Evolutionary conservation across 2,888 invertebrate species (phyloP).

Genomic region (Drosophila austrosaltans): DNA sequence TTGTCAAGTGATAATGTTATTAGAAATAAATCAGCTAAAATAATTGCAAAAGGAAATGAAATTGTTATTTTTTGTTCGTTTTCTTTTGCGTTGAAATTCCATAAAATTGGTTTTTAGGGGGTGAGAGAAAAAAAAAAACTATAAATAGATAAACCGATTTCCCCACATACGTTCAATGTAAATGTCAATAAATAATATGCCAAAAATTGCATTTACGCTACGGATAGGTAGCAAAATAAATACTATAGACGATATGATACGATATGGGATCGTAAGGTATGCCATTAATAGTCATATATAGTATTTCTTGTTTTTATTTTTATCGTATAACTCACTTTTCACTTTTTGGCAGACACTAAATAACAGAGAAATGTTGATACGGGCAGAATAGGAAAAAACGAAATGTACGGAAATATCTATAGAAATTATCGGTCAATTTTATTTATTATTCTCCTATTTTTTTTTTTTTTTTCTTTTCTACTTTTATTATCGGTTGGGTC

Average conservation of each 20-base stretch:
- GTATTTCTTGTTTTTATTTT: slow-evolving; percentile 30
- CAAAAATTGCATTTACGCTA: neutral
- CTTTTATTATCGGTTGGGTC: slow-evolving; percentile 22
- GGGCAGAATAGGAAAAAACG: slow-evolving; percentile 21
- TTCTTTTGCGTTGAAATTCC: slow-evolving; percentile 11
- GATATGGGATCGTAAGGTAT: slow-evolving; percentile 1
- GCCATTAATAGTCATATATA: neutral
- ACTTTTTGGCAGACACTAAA: slow-evolving; percentile 19
- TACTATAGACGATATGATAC: neutral
- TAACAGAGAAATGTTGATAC: slow-evolving; percentile 33
- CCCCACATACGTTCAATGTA: slow-evolving; percentile 31
- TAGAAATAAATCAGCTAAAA: neutral
- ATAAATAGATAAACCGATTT: slow-evolving; percentile 7
- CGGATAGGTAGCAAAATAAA: neutral
- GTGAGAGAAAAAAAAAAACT: neutral
- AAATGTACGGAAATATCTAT: slow-evolving; percentile 39
- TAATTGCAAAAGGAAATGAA: slow-evolving; percentile 11
- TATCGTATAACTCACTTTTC: slow-evolving; percentile 11
- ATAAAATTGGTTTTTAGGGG: neutral
- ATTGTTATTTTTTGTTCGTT: neutral
- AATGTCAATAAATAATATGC: slow-evolving; percentile 30
- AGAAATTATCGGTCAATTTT: slow-evolving; percentile 57
- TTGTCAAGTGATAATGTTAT: slow-evolving; percentile 15
- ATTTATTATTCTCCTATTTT: slow-evolving; percentile 7
- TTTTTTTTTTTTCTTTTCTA: slow-evolving; percentile 28